Evolutionary conservation across 1,140 invertebrate genomes (phyloP), one percentile per base, ranked within the genome.

Genomic region (Pectinophora gossypiella): DNA sequence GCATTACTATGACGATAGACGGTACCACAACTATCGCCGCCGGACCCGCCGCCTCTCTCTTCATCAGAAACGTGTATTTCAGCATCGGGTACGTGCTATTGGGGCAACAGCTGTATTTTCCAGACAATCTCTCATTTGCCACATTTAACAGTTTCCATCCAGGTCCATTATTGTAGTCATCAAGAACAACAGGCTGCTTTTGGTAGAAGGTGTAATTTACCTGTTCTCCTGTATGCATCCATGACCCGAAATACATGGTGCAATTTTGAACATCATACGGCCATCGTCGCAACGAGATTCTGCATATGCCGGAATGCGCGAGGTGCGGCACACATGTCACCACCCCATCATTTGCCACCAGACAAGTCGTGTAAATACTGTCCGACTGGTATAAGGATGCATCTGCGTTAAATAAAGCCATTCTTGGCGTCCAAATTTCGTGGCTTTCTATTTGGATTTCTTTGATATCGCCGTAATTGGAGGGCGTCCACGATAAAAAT

Each of bases 211-310:
- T 78, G 22, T 90, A 88, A 56, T 90, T 85, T 1, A 92, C 72
- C 65, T 92, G 90, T 71, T 91, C 90, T 0, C 89, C 89, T 0
- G 82, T 88, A 48, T 92, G 88, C 51, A 89, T 85, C 91, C 91
- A 92, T 0, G 90, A 89, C 1, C 89, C 89, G 51, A 90, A 84
- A 20, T 72, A 74, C 9, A 90, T 38, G 0, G 76, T 76, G 54
- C 90, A 91, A 21, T 85, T 89, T 68, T 90, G 89, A 12, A 54
- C 56, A 56, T 91, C 90, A 54, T 89, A 91, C 0, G 90, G 90
- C 81, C 88, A 91, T 22, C 71, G 77, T 12, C 64, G 69, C 3
- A 90, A 52, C 18, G 86, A 61, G 2, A 89, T 80, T 35, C 81
- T 65, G 53, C 90, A 91, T 10, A 89, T 74, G 3, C 83, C 86